Evolutionary conservation across 2,797 vertebrate genomes (phyloP), one percentile per base, ranked within the genome.

Genomic region (Urophycis tenuis): DNA sequence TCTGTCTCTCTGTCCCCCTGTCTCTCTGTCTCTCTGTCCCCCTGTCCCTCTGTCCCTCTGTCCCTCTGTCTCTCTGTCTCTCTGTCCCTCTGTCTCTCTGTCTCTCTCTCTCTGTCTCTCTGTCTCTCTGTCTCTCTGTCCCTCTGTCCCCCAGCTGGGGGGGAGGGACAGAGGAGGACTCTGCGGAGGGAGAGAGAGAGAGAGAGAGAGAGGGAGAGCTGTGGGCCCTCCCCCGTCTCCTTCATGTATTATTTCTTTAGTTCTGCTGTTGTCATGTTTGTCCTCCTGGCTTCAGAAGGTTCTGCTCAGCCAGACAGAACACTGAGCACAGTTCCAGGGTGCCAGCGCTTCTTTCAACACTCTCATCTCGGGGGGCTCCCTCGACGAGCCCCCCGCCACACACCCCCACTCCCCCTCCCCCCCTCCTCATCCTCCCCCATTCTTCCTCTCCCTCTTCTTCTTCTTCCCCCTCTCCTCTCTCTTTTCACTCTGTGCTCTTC

Each of bases 241-340:
- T 86, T 90, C 81, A 86, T 89, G 82, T 60, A 25, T 60, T 60
- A 9, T 60, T 60, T 60, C 22, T 60, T 60, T 60, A 60, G n/a
- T 60, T 60, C 1, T 60, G n/a, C 10, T 25, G 53, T 60, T 60
- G 53, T 60, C 53, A 60, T 19, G 69, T 81, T 74, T 81, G 70
- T 83, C 34, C 77, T 85, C 83, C 84, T 81, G 72, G 84, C 79
- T 87, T 87, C 71, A 87, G 86, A 84, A 81, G 86, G 84, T 88
- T 93, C 92, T 95, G 95, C 92, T 94, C 84, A 91, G 87, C 92
- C 94, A 94, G 91, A 94, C 91, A 96, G 93, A 95, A 95, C 94
- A 88, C 84, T 81, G 85, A 94, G 91, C 90, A 90, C 90, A 87
- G 88, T 88, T 93, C 92, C 92, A 91, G 87, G 85, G 88, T 77